These are phyloP conservation scores for Ictalurus punctatus DNA, from an alignment of 2,113 vertebrate genomes.

Conservation along the genomic window DNA sequence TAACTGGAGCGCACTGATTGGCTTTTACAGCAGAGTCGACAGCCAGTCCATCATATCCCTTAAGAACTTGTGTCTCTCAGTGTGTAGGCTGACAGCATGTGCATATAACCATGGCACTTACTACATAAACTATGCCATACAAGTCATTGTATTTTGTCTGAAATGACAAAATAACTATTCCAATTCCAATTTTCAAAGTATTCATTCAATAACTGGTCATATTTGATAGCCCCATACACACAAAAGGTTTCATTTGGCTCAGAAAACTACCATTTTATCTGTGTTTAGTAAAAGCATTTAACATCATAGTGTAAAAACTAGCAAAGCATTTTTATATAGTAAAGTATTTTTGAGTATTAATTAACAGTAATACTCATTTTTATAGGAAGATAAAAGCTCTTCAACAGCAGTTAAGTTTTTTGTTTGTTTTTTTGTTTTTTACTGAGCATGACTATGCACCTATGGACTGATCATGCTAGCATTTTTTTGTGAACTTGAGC, in stretches of 20 bases:
- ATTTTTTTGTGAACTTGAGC: not conserved
- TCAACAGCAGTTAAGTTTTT: not conserved
- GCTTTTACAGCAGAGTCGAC: not conserved
- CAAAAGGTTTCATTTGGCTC: not conserved
- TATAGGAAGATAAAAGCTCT: not conserved
- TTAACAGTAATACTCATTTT: not conserved
- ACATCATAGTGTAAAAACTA: not conserved
- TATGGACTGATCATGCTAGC: not conserved
- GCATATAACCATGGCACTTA: not conserved
- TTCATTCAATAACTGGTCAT: not conserved
- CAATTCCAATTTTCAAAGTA: not conserved
- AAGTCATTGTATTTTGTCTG: no score
- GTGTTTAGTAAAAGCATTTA: not conserved
- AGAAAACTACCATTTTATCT: not conserved
- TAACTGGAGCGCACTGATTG: constrained; percentile 6
- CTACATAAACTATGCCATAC: not conserved
- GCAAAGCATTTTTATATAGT: not conserved
- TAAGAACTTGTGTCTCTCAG: not conserved
- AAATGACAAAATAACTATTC: not conserved
- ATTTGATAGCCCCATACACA: not conserved
- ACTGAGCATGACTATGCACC: not conserved
- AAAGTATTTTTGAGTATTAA: not conserved
- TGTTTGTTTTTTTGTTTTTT: not conserved
- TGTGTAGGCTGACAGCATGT: not conserved
- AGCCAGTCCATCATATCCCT: constrained; percentile 35